Base-by-base conservation (phyloP, 2,888 invertebrate species). In the Agriopis aurantiaria region DNA sequence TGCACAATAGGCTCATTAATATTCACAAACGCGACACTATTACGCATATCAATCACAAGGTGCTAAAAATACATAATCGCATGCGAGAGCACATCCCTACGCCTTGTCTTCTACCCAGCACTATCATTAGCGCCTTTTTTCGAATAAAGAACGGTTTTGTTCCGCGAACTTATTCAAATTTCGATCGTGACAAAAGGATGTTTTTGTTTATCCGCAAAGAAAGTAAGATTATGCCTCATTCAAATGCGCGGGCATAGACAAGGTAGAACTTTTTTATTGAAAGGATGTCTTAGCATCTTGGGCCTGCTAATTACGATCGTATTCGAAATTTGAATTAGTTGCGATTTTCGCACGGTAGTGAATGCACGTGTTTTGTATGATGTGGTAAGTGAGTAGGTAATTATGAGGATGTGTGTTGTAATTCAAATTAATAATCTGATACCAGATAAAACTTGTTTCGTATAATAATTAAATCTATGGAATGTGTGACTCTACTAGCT, bases 21-120 rank as follows among this genome's bases (percentile, higher is more conserved):
- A 93, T 93, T 92, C 92, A 93, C 89, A 88, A 84, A 86, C 80
- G 75, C 80, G 82, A 88, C 88, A 82, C 80, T 85, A 92, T 93
- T 92, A 88, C 90, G 92, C 93, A 92, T 93, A 93, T 93, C 93
- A 93, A 93, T 92, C 92, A 91, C 88, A 89, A 90, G 90, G 89
- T 91, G 91, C 82, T 87, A 90, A 91, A 89, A 92, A 89, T 80
- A 85, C 85, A 85, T 91, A 91, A 93, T 93, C 85, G 79, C 82
- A 93, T 93, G 92, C 92, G 86, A 81, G 85, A 79, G 86, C 93
- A 89, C 90, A 91, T 87, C 91, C 88, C 88, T 85, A 81, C 80
- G 84, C 83, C 83, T 91, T 91, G 88, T 91, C 83, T 89, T 86
- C 83, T 74, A 62, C 76, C 80, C 76, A 80, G 81, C 83, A 82